These are phyloP conservation scores for Hoplodrina ambigua DNA, from an alignment of 2,888 invertebrate genomes.

Conservation along the genomic window DNA sequence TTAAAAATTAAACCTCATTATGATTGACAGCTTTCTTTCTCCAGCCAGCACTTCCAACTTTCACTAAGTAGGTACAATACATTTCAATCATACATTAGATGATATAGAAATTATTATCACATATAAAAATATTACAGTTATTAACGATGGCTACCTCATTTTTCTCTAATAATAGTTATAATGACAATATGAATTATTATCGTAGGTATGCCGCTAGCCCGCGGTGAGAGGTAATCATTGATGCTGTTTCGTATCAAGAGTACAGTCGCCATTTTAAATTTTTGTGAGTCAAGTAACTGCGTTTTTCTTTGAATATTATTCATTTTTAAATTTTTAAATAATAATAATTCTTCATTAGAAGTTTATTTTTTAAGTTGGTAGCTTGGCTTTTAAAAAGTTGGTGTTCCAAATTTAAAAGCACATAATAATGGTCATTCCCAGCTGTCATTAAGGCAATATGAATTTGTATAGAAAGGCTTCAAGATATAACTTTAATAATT, in stretches of 20 bases:
- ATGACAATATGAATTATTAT: slow-evolving; percentile 71
- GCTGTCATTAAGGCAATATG: not conserved
- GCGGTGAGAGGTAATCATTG: slow-evolving; percentile 63
- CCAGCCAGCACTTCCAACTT: not conserved
- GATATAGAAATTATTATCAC: not conserved
- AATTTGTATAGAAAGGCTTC: no score
- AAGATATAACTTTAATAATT: slow-evolving; percentile 1
- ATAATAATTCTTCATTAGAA: not conserved
- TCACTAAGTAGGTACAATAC: not conserved
- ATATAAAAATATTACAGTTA: slow-evolving; percentile 65
- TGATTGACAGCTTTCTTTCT: not conserved
- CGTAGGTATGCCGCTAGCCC: slow-evolving; percentile 36
- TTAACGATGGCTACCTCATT: slow-evolving; percentile 69
- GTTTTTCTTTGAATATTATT: not conserved
- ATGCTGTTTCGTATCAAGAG: slow-evolving; percentile 58
- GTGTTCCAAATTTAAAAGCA: not conserved
- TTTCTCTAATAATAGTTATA: slow-evolving; percentile 66
- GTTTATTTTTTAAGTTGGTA: not conserved
- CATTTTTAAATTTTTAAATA: no score
- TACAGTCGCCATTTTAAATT: slow-evolving; percentile 32
- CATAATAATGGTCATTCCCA: not conserved
- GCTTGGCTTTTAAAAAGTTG: not conserved
- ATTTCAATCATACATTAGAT: slow-evolving; percentile 15
- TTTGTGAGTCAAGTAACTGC: slow-evolving; percentile 17
- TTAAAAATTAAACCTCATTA: not conserved